Evolutionary conservation across 2,113 vertebrate genomes (phyloP).

Genomic region (Carassius auratus): DNA sequence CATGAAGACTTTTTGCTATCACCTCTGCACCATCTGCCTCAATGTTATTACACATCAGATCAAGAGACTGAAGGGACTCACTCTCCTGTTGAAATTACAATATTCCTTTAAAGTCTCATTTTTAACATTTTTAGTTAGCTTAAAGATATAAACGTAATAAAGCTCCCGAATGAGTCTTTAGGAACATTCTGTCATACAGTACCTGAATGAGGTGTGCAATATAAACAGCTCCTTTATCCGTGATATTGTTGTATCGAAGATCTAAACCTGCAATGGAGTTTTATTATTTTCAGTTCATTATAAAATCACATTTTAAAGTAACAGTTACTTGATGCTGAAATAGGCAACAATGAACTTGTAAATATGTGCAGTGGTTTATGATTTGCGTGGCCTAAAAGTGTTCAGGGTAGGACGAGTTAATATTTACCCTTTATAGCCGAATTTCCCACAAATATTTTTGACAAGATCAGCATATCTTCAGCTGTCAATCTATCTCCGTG

Average conservation of each 20-base stretch:
- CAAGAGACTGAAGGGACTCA: constrained; percentile 73
- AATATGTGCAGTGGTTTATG: neutral
- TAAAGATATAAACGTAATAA: neutral
- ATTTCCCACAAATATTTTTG: constrained; percentile 64
- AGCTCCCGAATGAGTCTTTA: too few relatives aligned
- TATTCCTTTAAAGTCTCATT: neutral
- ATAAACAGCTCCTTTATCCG: constrained; percentile 76
- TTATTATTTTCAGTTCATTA: neutral
- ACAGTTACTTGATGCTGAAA: neutral
- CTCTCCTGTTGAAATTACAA: constrained; percentile 66
- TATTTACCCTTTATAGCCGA: constrained; percentile 75
- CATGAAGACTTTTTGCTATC: constrained; percentile 81
- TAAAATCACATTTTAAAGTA: neutral
- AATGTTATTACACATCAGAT: constrained; percentile 89
- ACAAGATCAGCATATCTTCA: constrained; percentile 64
- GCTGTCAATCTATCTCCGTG: constrained; percentile 8
- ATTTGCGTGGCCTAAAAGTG: neutral
- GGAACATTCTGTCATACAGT: constrained; percentile 53
- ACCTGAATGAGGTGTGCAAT: constrained; percentile 81
- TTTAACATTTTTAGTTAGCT: too few relatives aligned
- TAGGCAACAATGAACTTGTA: neutral
- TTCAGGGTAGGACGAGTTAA: neutral
- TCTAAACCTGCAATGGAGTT: constrained; percentile 79
- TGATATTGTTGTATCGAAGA: constrained; percentile 80
- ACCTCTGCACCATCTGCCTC: constrained; percentile 77